A percentile compares a stretch with the other conserved stretches of the same genome.
Conservation (phyloP, 2,888 invertebrate species). For the Spodoptera picta region DNA sequence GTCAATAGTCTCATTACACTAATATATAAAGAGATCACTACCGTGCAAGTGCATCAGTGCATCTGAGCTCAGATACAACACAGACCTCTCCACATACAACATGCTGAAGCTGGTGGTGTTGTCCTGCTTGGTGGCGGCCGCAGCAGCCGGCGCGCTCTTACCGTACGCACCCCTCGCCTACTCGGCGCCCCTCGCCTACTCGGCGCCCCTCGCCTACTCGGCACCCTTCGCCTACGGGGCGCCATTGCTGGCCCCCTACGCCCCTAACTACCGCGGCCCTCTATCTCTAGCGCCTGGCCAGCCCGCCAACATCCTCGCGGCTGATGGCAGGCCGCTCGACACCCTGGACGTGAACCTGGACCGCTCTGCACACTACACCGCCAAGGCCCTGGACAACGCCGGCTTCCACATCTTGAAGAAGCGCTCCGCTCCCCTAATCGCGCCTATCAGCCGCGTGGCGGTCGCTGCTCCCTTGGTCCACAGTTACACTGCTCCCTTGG, state of each 20-base stretch:
- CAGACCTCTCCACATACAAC: slow-evolving; percentile 77
- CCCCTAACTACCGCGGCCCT: slow-evolving; percentile 77
- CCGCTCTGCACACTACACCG: slow-evolving; percentile 79
- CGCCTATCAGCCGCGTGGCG: slow-evolving; percentile 17
- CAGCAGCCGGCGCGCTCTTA: slow-evolving; percentile 74
- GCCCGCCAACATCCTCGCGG: slow-evolving; percentile 79
- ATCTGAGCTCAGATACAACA: slow-evolving; percentile 71
- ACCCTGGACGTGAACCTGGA: slow-evolving; percentile 83
- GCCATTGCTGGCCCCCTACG: slow-evolving; percentile 59
- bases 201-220: slow-evolving; percentile 50
- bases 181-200: slow-evolving; percentile 49
- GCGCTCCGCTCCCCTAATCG: slow-evolving; percentile 66
- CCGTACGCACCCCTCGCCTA: slow-evolving; percentile 56
- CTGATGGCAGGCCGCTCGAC: slow-evolving; percentile 82
- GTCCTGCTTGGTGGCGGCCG: slow-evolving; percentile 89
- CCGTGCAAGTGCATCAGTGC: slow-evolving; percentile 73
- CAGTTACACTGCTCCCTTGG: slow-evolving; percentile 7
- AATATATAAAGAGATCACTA: slow-evolving; percentile 72
- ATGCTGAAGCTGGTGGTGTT: slow-evolving; percentile 90
- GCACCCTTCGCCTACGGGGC: slow-evolving; percentile 41
- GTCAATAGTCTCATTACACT: slow-evolving; percentile 52
- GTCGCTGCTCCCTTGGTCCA: slow-evolving; percentile 44
- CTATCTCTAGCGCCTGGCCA: slow-evolving; percentile 82
- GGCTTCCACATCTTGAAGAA: slow-evolving; percentile 77
- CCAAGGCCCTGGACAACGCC: slow-evolving; percentile 69